Evolutionary conservation across 1,140 invertebrate genomes (phyloP), one percentile per base, ranked within the genome.

Genomic region (Drosophila orosa): DNA sequence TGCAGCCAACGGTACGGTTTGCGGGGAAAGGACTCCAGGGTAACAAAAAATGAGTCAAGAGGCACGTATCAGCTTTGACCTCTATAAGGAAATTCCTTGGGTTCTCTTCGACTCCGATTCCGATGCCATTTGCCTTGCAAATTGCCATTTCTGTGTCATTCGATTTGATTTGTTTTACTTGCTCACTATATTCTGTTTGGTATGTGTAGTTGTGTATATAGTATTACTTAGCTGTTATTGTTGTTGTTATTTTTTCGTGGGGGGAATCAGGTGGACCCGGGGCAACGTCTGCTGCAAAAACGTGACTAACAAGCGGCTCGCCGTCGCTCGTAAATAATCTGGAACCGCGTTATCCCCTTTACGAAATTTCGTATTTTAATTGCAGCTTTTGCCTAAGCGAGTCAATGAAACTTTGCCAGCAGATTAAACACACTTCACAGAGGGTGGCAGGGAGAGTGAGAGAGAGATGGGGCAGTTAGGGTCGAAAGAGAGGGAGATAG

Each of bases 301-400:
- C 81, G 77, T 84, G 80, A 84, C 80, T 85, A 80, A 84, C 66
- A 69, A 60, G 35, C 57, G 54, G 57, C 50, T 52, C 19, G 50
- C 13, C 29, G 50, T 22, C 33, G 50, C 56, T 61, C 81, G 56
- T 76, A 59, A 80, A 75, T 74, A 74, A 74, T 78, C 74, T 68
- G 60, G 65, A 74, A 42, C 40, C 56, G 40, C 71, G 59, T 52
- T 58, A 61, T 56, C 27, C 13, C 31, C 29, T 22, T 74, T 37
- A 55, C 57, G 19, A 61, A 73, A 73, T 52, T 72, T 68, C 29
- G 67, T 45, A 68, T 74, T 69, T 82, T 74, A 78, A 82, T 82
- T 82, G 56, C 79, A 65, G 62, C 65, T 74, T 62, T 67, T 59
- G 31, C 48, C 50, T 63, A 68, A 48, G 76, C 73, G 59, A 80